Conservation (phyloP, 2,113 vertebrate species). For the Hemibagrus wyckioides region DNA sequence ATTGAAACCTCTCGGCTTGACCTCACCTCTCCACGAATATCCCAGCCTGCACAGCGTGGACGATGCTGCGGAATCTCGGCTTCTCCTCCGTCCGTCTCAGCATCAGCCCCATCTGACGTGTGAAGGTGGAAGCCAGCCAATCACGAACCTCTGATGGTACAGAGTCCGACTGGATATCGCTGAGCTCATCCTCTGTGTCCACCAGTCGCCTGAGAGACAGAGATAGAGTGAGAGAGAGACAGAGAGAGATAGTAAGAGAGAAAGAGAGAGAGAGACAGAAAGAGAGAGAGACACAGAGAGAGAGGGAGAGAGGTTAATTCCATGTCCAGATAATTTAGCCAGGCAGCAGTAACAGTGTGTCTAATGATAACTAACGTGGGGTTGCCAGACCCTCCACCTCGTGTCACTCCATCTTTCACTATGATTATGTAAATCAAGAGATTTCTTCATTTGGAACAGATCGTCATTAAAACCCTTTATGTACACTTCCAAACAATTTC, state of each 20-base stretch:
- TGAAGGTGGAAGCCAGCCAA: constrained; percentile 98
- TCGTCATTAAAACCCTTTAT: background rate
- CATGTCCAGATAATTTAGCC: constrained; percentile 6
- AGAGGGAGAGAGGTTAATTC: constrained; percentile 43
- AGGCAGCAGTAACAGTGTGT: constrained; percentile 31
- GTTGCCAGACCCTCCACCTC: constrained; percentile 49
- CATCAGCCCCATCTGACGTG: constrained; percentile 97
- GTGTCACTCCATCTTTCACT: constrained; percentile 38
- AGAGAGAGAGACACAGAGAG: constrained; percentile 27
- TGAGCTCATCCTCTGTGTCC: constrained; percentile 97
- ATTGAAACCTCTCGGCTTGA: background rate
- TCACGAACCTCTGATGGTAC: constrained; percentile 98
- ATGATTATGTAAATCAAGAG: constrained; percentile 32
- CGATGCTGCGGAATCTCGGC: constrained; percentile 92
- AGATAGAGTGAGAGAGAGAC: background rate
- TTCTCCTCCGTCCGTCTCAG: constrained; percentile 91
- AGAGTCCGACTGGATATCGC: constrained; percentile 93
- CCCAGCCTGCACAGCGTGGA: constrained; percentile 96
- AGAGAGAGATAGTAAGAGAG: constrained; percentile 10
- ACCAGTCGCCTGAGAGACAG: constrained; percentile 79
- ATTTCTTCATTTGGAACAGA: constrained; percentile 30
- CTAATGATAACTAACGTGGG: constrained; percentile 23
- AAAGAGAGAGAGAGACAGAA: constrained; percentile 20
- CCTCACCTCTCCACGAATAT: constrained; percentile 97
- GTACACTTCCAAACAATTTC: constrained; percentile 36